Base-by-base conservation (phyloP, 2,797 vertebrate genomes). In the Denticeps clupeoides region DNA sequence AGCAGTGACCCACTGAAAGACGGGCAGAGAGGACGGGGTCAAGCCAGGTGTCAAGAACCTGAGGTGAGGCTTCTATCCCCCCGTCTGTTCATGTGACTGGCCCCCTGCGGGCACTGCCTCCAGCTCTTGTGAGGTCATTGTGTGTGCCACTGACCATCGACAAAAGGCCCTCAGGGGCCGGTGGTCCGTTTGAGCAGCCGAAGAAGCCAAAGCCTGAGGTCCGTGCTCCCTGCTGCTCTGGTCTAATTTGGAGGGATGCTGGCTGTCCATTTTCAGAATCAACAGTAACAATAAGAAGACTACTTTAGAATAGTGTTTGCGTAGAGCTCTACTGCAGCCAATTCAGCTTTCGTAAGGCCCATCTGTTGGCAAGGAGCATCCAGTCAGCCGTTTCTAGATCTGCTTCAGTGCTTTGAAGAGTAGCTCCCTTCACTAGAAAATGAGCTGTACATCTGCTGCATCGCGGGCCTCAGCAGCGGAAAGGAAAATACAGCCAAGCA, bases 251-350 rank as follows among this genome's bases (percentile, higher is more conserved):
- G 68, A 63, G 69, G 67, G 73, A 78, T 72, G 64, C 65, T 56
- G 60, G 60, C 31, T 42, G 45, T 57, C 69, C 63, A 55, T 46
- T 51, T 53, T 63, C 71, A 71, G 72, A 70, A 67, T 56, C 61
- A 29, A 12, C 22, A 31, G 49, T 58, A 57, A 74, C 70, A 78
- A 80, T 71, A 69, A 66, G 64, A 61, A 41, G 7, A 60, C 56
- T 56, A 41, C 12, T 60, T 66, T 78, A 82, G 73, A 82, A 81
- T 80, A 77, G 77, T 82, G 79, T 83, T 82, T 82, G 77, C 74
- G 63, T 70, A 79, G 70, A 73, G 68, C 73, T 79, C 81, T 79
- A 74, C 68, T 63, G 63, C 68, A 66, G 71, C 68, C 72, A 71
- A 68, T 74, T 68, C 59, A 60, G 57, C 40, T 8, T 64, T 71